Evolutionary conservation across 2,113 vertebrate species (phyloP), one percentile per base, ranked within the genome.

Genomic region (Meleagris gallopavo): DNA sequence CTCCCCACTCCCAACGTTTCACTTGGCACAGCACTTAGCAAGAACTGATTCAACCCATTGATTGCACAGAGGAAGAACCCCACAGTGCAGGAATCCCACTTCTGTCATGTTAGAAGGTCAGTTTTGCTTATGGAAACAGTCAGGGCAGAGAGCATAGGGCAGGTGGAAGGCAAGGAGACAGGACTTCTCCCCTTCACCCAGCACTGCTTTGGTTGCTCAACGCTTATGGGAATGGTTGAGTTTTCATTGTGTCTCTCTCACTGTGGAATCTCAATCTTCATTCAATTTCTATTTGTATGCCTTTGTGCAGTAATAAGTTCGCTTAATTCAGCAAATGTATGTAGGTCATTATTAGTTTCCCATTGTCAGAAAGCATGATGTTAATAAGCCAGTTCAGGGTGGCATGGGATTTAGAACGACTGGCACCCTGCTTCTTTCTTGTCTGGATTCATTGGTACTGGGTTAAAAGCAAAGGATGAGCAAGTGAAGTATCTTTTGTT

Each of bases 391-490:
- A 5, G 62, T 83, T 73, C 77, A 43, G 48, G 32, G 4, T 94
- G 48, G 11, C 5, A 6, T n/a, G 64, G 20, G 30, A 5, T 93
- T 88, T 83, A 13, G 40, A 74, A 41, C 17, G 48, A 43, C n/a
- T 62, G 45, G 46, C 10, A 21, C 17, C 30, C n/a, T 80, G 5
- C n/a, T 24, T 85, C n/a, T 83, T 62, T 9, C 6, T 83, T 88
- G 9, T 6, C 13, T 74, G 69, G 41, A 21, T 50, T 24, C 30
- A 0, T 0, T 71, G n/a, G 27, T 64, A 18, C 34, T 60, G 46
- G 45, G 50, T 34, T 71, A 71, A 88, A 62, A 60, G 11, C 65
- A 81, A 74, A 67, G 50, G 89, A 91, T 79, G 5, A 89, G 7
- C 12, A 77, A 80, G 13, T 38, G 4, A 78, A 74, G 25, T 50